Evolutionary conservation across 2,888 invertebrate genomes (phyloP).

Genomic region (Hemicrepidius hirtus): DNA sequence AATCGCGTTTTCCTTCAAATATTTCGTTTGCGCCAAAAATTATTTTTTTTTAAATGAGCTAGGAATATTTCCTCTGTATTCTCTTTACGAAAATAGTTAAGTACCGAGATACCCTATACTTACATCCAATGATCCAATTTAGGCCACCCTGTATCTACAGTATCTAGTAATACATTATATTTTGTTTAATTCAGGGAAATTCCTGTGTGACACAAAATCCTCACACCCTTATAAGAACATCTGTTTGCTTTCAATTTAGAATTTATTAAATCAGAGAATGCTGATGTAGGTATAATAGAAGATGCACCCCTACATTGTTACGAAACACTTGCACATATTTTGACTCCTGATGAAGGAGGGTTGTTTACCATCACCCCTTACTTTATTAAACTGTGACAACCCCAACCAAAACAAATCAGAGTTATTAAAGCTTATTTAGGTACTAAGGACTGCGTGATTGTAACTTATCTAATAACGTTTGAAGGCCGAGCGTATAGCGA

Average conservation of each 20-base stretch:
- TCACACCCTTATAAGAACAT: conserved; percentile 15
- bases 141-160: too few relatives aligned
- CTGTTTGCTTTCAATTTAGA: conserved; percentile 44
- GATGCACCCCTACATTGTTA: conserved; percentile 45
- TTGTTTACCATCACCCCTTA: conserved; percentile 33
- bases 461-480: too few relatives aligned
- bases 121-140: too few relatives aligned
- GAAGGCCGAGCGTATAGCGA: too few relatives aligned
- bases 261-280: conserved; percentile 50
- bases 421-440: conserved; percentile 39
- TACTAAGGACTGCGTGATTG: too few relatives aligned
- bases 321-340: conserved; percentile 47
- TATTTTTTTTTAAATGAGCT: too few relatives aligned
- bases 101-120: too few relatives aligned
- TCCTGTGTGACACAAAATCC: background rate
- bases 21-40: too few relatives aligned
- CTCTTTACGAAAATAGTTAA: too few relatives aligned
- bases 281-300: conserved; percentile 40
- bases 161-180: too few relatives aligned
- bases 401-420: conserved; percentile 56
- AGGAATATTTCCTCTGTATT: too few relatives aligned
- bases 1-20: too few relatives aligned
- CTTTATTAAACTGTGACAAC: conserved; percentile 49
- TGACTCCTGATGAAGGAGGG: conserved; percentile 31
- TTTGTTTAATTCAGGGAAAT: background rate